Evolutionary conservation across 2,888 invertebrate species (phyloP), one percentile per base, ranked within the genome.

Genomic region (Arrhopalites spinosus): DNA sequence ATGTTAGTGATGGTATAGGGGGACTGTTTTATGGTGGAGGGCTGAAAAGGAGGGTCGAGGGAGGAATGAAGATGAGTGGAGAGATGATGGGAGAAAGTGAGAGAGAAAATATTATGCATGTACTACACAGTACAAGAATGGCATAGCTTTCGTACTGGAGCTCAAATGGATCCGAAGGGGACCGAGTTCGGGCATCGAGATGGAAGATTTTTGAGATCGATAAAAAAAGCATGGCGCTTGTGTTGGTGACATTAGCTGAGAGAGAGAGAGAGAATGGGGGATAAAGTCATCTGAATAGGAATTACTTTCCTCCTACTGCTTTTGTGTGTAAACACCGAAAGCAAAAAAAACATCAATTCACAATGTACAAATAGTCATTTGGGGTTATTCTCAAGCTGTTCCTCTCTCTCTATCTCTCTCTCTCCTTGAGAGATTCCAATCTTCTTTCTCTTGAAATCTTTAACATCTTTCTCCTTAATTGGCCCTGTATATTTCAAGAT

Each of bases 201-300:
- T 77, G 77, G 77, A 77, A 77, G 77, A 77, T 77, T 77, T 59
- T 43, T 29, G 20, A 64, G 74, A 77, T 77, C 77, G 77, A 77
- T 77, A 77, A 67, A 61, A 74, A 36, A 36, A 36, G 73, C 69
- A 73, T 73, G 73, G 73, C 69, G 73, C 66, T 56, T 53, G n/a
- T n/a, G 25, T 23, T 36, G 25, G 59, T 43, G 20, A 67, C 66
- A 67, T 45, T 67, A 67, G 3, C 2, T 17, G 17, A 67, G 43
- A 67, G 30, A 43, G 59, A 27, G 30, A 67, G 23, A 15, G 23
- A 29, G 36, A 36, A 59, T 64, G 66, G 43, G 30, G 15, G 64
- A n/a, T n/a, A 36, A 36, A 36, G 56, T 23, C 56, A 56, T 56
- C 56, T 20, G 7, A 56, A 15, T 56, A 20, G n/a, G 47, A 36